phyloP scores from a whole-genome alignment of 2,113 vertebrate species.

The Chauna torquata region DNA sequence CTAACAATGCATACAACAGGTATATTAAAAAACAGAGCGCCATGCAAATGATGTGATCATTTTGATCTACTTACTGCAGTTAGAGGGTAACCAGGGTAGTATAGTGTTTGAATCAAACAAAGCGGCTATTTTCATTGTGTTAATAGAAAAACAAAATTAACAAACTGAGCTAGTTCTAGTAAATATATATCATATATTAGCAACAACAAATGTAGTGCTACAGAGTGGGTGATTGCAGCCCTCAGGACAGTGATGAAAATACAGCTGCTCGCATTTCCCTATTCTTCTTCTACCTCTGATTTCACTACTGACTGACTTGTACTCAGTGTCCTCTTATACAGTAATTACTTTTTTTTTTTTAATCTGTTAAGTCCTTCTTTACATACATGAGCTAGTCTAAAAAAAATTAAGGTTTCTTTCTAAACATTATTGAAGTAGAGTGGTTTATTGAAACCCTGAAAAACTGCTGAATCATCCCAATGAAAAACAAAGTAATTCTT shows the following conservation, averaged over 20 bases:
- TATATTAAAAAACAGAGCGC: neutral
- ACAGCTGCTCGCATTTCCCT: neutral
- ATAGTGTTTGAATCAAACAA: neutral
- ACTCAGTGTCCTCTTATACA: neutral
- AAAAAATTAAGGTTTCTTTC: neutral
- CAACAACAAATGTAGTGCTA: neutral
- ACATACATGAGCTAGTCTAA: neutral
- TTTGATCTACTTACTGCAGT: neutral
- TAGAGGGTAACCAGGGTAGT: neutral
- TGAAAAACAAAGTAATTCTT: neutral
- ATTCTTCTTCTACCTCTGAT: neutral
- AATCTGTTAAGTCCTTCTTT: neutral
- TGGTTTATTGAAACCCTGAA: neutral
- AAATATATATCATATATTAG: neutral
- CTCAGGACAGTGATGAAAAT: neutral
- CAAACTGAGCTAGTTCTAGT: neutral
- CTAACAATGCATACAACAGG: neutral
- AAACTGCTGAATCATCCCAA: neutral
- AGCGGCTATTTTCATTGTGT: neutral
- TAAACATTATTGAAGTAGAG: neutral
- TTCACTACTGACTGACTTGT: neutral
- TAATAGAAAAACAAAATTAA: neutral
- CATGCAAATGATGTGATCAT: neutral
- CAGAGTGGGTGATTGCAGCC: neutral
- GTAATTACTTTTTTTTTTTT: neutral